Conservation (phyloP, 2,888 invertebrate species). For the Lycocerus yunnanus region DNA sequence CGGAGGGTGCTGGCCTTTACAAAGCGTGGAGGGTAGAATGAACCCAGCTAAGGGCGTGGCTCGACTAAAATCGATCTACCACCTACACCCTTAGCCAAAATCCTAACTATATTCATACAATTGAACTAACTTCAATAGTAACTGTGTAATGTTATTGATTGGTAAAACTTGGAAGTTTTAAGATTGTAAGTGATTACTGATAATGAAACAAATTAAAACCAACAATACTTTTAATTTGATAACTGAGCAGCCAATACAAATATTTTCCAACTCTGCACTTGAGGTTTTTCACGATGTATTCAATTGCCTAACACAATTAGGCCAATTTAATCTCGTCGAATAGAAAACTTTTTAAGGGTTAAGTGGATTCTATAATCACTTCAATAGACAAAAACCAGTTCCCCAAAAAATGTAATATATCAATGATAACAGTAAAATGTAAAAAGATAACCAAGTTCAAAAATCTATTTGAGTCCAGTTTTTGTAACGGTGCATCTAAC, state of each 20-base stretch:
- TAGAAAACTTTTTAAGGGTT: not conserved
- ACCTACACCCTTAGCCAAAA: conserved; percentile 30
- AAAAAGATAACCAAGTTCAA: not conserved
- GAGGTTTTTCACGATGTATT: not conserved
- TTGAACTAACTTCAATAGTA: not conserved
- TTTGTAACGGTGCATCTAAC: not conserved
- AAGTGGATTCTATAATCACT: not conserved
- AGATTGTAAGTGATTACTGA: not conserved
- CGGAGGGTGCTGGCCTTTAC: conserved; percentile 26
- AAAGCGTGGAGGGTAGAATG: conserved; percentile 33
- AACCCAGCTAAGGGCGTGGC: conserved; percentile 47
- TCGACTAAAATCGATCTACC: conserved; percentile 43
- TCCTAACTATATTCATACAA: conserved; percentile 20
- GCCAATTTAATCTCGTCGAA: not conserved
- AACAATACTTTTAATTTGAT: not conserved
- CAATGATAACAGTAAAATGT: not conserved
- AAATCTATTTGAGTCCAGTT: not conserved
- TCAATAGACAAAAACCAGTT: not conserved
- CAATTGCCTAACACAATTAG: not conserved
- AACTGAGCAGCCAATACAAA: not conserved
- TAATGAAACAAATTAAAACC: not conserved
- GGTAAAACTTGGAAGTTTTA: not conserved
- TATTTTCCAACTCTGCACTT: not conserved
- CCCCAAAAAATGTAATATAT: not conserved
- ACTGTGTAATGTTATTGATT: not conserved